Evolutionary conservation across 1,140 invertebrate genomes (phyloP).

Genomic region (Octopus sinensis): DNA sequence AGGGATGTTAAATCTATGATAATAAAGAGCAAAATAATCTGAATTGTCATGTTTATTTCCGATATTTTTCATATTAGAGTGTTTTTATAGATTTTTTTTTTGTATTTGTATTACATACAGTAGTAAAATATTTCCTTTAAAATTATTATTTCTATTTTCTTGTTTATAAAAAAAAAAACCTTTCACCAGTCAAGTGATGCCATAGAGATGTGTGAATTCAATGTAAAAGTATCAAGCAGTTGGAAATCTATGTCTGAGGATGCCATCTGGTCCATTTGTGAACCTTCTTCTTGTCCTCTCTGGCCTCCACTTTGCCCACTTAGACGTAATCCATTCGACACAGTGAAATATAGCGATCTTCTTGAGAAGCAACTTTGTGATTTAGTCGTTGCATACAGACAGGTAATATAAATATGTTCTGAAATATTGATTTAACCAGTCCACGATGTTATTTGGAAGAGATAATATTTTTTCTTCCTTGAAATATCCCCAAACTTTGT

Average conservation of each 20-base stretch:
- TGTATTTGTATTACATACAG: not conserved
- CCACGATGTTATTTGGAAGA: too few relatives aligned
- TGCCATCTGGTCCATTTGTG: conserved; percentile 53
- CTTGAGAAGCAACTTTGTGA: conserved; percentile 53
- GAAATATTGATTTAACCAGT: too few relatives aligned
- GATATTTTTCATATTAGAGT: not conserved
- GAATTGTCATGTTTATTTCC: too few relatives aligned
- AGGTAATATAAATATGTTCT: conserved; percentile 33
- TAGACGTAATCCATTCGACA: conserved; percentile 40
- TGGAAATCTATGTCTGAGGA: conserved; percentile 59
- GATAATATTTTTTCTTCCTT: too few relatives aligned
- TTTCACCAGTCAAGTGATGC: conserved; percentile 42
- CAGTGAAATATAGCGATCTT: conserved; percentile 48
- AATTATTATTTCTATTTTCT: not conserved
- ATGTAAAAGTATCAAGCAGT: conserved; percentile 48
- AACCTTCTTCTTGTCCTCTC: conserved; percentile 29
- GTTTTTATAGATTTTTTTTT: not conserved
- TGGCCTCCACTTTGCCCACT: conserved; percentile 43
- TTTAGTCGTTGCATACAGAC: conserved; percentile 50
- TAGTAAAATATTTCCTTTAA: not conserved
- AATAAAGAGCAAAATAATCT: too few relatives aligned
- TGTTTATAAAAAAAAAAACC: too few relatives aligned
- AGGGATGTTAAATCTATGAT: too few relatives aligned
- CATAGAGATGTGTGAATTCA: conserved; percentile 54
- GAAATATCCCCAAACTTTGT: too few relatives aligned